Conservation (phyloP, 2,888 invertebrate species). For the Chaetoderma sp. region DNA sequence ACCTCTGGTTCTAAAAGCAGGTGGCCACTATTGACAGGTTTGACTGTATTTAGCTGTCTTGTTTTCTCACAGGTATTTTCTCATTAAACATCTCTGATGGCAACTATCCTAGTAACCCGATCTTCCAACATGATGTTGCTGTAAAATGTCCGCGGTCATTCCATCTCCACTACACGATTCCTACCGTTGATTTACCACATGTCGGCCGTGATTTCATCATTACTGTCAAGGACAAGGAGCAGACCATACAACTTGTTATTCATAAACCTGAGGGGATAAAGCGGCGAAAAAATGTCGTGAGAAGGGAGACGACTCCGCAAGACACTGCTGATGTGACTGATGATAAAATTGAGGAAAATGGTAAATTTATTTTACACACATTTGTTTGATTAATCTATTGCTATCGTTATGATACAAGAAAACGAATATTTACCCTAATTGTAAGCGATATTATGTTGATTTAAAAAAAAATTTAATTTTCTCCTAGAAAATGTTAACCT, state of each 20-base stretch:
- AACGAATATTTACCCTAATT: no score
- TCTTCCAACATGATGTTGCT: constrained; percentile 59
- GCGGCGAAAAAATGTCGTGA: not conserved
- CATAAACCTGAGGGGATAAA: constrained; percentile 38
- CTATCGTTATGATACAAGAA: no score
- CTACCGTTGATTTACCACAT: constrained; percentile 49
- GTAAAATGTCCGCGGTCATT: constrained; percentile 59
- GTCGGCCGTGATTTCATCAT: constrained; percentile 48
- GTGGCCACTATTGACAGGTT: no score
- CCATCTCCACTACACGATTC: constrained; percentile 51
- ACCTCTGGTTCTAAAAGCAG: no score
- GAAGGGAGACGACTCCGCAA: not conserved
- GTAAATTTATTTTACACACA: no score
- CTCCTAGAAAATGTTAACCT: no score
- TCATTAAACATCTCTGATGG: constrained; percentile 56
- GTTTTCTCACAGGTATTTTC: constrained; percentile 52
- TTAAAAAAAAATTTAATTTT: no score
- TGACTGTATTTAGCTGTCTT: no score
- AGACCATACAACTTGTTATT: constrained; percentile 42
- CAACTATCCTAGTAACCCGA: constrained; percentile 42
- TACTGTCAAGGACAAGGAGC: constrained; percentile 40
- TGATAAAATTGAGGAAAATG: no score
- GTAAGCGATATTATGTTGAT: no score
- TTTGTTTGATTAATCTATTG: no score
- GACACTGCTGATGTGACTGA: not conserved